Percentiles rank a stretch among this genome's conserved stretches.
These are phyloP conservation scores for Cottoperca gobio DNA, from an alignment of 2,797 vertebrate genomes.

Conservation along the genomic window DNA sequence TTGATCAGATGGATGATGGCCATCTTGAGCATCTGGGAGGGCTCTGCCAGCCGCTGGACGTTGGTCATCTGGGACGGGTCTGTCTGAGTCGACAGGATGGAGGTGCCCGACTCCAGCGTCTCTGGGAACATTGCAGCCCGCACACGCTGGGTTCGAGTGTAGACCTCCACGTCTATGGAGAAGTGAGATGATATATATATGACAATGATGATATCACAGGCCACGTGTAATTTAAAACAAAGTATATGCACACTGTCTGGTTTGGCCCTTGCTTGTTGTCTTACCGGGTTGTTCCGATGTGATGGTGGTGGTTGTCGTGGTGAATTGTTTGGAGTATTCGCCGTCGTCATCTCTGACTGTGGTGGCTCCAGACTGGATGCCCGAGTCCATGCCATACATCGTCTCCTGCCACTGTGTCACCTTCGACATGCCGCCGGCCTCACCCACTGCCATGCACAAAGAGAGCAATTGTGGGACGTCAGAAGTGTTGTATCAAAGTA, in stretches of 20 bases:
- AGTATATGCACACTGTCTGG: background rate
- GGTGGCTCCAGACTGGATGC: constrained; percentile 84
- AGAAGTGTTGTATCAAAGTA: background rate
- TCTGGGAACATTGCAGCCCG: constrained; percentile 97
- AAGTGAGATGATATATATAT: background rate
- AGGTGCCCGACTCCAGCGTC: constrained; percentile 83
- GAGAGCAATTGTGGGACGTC: background rate
- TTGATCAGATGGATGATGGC: constrained; percentile 99
- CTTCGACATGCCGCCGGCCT: constrained; percentile 66
- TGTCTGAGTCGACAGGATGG: constrained; percentile 90
- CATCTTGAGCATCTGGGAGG: constrained; percentile 95
- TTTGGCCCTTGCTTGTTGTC: background rate
- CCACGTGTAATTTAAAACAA: background rate
- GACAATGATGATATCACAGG: background rate
- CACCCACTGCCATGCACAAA: constrained; percentile 65
- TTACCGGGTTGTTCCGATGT: constrained; percentile 70
- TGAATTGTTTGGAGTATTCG: constrained; percentile 75
- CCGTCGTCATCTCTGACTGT: constrained; percentile 78
- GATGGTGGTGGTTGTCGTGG: constrained; percentile 70
- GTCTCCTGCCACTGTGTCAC: constrained; percentile 80
- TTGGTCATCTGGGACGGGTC: constrained; percentile 94
- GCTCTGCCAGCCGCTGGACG: constrained; percentile 95
- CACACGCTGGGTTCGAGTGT: constrained; percentile 90
- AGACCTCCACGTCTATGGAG: constrained; percentile 85
- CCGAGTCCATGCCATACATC: constrained; percentile 77